Percentiles rank a stretch among this genome's conserved stretches.
Evolutionary conservation across 2,888 invertebrate species (phyloP).

Genomic region (Lamellibrachia columna): DNA sequence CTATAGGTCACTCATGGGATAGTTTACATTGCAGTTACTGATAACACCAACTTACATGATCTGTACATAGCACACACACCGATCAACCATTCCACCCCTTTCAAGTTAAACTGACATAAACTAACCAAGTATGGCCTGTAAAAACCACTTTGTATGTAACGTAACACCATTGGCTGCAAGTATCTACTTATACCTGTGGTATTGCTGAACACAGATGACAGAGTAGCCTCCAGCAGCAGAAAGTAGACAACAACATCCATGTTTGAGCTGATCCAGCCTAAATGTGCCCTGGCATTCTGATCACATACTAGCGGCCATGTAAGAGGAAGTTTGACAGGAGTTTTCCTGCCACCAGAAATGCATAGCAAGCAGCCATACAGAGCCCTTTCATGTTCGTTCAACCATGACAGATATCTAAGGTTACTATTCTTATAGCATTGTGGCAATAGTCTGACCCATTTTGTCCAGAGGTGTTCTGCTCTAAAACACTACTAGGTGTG

Average conservation of each 20-base stretch:
- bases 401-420: neutral
- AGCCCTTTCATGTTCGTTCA: neutral
- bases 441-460: neutral
- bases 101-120: neutral
- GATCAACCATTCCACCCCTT: neutral
- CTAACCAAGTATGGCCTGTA: neutral
- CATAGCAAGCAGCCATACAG: neutral
- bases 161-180: neutral
- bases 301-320: neutral
- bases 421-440: neutral
- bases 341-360: neutral
- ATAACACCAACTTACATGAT: neutral
- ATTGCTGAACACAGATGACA: neutral
- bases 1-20: neutral
- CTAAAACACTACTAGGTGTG: too few species aligned
- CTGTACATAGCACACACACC: neutral
- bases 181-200: neutral
- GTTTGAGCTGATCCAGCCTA: neutral
- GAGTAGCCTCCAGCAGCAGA: neutral
- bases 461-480: neutral
- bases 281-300: neutral
- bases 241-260: neutral
- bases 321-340: constrained; percentile 1
- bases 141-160: neutral
- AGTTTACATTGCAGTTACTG: neutral